Evolutionary conservation across 2,113 vertebrate genomes (phyloP).

Genomic region (Microcebus tavaratra): DNA sequence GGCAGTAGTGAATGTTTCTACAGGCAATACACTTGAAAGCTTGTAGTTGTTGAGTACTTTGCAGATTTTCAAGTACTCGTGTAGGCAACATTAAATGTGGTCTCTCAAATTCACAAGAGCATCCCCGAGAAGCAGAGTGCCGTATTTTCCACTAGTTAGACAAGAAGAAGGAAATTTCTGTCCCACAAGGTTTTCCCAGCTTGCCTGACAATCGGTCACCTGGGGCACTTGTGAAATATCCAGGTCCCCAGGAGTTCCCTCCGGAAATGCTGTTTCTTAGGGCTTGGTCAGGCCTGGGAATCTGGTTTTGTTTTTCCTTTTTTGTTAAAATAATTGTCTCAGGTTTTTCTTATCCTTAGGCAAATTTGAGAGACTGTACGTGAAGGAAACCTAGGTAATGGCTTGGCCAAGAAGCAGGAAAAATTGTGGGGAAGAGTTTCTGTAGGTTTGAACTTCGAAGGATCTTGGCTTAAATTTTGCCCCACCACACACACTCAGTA

Average conservation of each 20-base stretch:
- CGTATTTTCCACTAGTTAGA: neutral
- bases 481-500: neutral
- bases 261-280: neutral
- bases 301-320: neutral
- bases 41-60: neutral
- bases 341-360: neutral
- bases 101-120: neutral
- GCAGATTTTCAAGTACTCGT: neutral
- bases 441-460: neutral
- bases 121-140: neutral
- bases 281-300: neutral
- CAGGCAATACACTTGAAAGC: neutral
- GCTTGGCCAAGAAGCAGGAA: neutral
- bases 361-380: neutral
- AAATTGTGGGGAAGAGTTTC: neutral
- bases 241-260: neutral
- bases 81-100: neutral
- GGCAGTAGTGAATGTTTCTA: neutral
- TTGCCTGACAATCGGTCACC: neutral
- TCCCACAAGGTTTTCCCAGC: neutral
- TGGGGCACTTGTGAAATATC: neutral
- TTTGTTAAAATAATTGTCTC: neutral
- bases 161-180: neutral
- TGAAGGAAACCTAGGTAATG: neutral
- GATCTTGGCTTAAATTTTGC: neutral